These are phyloP conservation scores for Coelinius sp. DNA, from an alignment of 2,888 invertebrate genomes.

Conservation along the genomic window DNA sequence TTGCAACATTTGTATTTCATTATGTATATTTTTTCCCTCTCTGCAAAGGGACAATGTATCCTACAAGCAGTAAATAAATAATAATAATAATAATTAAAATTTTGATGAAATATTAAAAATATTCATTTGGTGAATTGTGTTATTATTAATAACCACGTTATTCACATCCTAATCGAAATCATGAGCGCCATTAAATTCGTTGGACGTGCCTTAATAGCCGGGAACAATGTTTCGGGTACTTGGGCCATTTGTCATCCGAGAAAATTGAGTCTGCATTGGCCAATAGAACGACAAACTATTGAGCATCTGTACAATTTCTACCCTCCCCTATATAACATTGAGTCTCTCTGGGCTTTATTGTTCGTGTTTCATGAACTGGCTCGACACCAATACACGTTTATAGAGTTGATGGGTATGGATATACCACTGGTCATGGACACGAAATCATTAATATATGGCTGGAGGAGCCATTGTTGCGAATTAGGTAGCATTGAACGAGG, in stretches of 20 bases:
- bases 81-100: no score
- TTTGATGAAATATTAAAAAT: no score
- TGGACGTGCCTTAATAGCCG: conserved; percentile 61
- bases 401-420: conserved; percentile 29
- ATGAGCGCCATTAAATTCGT: conserved; percentile 61
- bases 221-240: conserved; percentile 52
- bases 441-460: conserved; percentile 65
- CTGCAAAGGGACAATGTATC: no score
- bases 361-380: conserved; percentile 32
- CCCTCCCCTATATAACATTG: conserved; percentile 24
- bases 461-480: conserved; percentile 65
- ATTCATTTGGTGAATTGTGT: no score
- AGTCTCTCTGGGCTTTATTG: conserved; percentile 31
- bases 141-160: conserved; percentile 55
- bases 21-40: no score
- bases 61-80: no score
- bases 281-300: conserved; percentile 35
- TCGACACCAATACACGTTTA: conserved; percentile 19
- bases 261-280: conserved; percentile 60
- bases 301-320: conserved; percentile 32
- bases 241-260: conserved; percentile 60
- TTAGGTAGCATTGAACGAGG: conserved; percentile 63
- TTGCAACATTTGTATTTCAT: no score
- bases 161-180: conserved; percentile 59
- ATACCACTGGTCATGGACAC: conserved; percentile 49